A percentile compares a stretch with the other conserved stretches of the same genome.
These are phyloP conservation scores for Megaleporinus macrocephalus DNA, from an alignment of 2,113 vertebrate genomes.

Conservation along the genomic window DNA sequence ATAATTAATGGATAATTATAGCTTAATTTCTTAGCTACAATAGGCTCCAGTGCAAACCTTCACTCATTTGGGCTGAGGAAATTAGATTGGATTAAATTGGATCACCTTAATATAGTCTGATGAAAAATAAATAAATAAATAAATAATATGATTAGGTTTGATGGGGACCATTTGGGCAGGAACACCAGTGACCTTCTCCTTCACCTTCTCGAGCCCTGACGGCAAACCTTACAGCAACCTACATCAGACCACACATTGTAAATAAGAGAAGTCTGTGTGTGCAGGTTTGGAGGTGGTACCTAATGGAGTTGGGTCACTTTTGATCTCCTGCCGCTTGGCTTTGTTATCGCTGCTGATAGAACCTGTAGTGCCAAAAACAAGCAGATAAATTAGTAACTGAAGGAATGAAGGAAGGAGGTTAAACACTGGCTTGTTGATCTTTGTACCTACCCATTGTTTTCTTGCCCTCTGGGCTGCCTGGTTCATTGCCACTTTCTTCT, in stretches of 20 bases:
- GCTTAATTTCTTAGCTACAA: too few species aligned
- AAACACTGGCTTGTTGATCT: constrained; percentile 47
- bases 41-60: too few species aligned
- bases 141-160: too few species aligned
- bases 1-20: too few species aligned
- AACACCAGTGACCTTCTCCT: not conserved
- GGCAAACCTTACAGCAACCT: not conserved
- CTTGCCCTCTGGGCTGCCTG: constrained; percentile 5
- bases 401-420: constrained; percentile 51
- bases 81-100: too few species aligned
- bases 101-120: too few species aligned
- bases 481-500: constrained; percentile 39
- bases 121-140: too few species aligned
- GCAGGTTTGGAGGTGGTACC: constrained; percentile 63
- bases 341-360: constrained; percentile 92
- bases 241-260: not conserved
- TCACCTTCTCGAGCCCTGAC: not conserved
- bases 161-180: too few species aligned
- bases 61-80: too few species aligned
- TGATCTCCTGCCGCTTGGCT: constrained; percentile 91
- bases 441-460: constrained; percentile 20
- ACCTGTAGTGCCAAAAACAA: constrained; percentile 73
- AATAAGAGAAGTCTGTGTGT: not conserved
- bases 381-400: constrained; percentile 48
- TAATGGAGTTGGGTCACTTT: constrained; percentile 95